phyloP scores from a whole-genome alignment of 1,140 invertebrate genomes.

The Brachionus sp. region DNA sequence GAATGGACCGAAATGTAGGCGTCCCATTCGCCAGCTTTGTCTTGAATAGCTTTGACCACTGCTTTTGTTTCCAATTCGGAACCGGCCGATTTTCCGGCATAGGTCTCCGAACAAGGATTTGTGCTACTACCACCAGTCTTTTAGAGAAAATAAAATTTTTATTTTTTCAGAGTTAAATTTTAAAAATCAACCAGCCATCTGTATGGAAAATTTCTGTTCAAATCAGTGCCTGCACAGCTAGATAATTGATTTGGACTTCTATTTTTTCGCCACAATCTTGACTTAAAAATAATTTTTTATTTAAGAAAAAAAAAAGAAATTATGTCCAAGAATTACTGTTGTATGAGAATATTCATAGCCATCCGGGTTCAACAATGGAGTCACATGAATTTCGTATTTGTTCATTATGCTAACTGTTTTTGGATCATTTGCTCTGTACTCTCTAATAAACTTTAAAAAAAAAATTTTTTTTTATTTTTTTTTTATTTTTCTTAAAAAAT shows the following conservation, averaged over 20 bases:
- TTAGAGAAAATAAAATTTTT: neutral
- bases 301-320: neutral
- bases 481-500: too few relatives aligned
- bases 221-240: slow-evolving; percentile 37
- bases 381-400: slow-evolving; percentile 41
- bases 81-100: neutral
- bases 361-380: slow-evolving; percentile 40
- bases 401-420: neutral
- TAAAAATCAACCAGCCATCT: neutral
- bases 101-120: slow-evolving; percentile 43
- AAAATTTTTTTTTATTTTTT: too few relatives aligned
- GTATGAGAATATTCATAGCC: slow-evolving; percentile 40
- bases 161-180: too few relatives aligned
- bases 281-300: neutral
- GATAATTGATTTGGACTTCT: slow-evolving; percentile 19
- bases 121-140: slow-evolving; percentile 26
- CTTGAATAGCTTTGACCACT: neutral
- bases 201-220: slow-evolving; percentile 42
- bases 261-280: slow-evolving; percentile 47
- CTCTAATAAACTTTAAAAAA: neutral
- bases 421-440: slow-evolving; percentile 16
- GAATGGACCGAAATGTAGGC: slow-evolving; percentile 38
- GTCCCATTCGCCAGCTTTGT: slow-evolving; percentile 12
- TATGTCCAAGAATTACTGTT: neutral
- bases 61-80: slow-evolving; percentile 42